A percentile compares a stretch with the other conserved stretches of the same genome.
Conservation (phyloP, 2,888 invertebrate species). For the Coelopa pilipes region DNA sequence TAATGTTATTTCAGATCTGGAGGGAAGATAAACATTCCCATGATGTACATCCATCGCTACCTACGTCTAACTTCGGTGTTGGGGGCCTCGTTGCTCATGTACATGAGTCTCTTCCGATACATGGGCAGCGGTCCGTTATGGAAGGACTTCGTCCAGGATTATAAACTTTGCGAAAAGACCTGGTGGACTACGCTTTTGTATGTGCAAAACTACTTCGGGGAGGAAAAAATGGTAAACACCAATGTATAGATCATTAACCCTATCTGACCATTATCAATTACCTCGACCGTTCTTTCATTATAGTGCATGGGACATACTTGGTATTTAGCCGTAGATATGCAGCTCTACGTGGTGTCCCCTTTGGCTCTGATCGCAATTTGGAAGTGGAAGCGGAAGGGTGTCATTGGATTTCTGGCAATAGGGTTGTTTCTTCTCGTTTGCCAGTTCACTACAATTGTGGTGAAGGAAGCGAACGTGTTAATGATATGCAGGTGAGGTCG, state of each 20-base stretch:
- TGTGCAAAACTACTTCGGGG: conserved; percentile 39
- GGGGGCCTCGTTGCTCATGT: conserved; percentile 7
- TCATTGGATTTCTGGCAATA: conserved; percentile 47
- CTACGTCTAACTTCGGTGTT: conserved; percentile 29
- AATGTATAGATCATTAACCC: not conserved
- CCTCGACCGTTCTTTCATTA: not conserved
- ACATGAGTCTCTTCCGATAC: conserved; percentile 34
- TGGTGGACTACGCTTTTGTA: conserved; percentile 42
- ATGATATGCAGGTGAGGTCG: not conserved
- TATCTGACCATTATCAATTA: not conserved
- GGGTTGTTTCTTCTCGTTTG: conserved; percentile 53
- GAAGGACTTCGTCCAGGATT: conserved; percentile 14
- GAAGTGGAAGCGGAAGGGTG: conserved; percentile 55
- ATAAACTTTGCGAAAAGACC: conserved; percentile 27
- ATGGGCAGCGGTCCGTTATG: conserved; percentile 36
- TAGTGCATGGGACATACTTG: conserved; percentile 70
- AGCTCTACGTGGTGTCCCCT: conserved; percentile 69
- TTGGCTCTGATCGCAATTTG: conserved; percentile 67
- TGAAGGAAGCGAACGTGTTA: conserved; percentile 39
- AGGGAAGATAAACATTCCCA: conserved; percentile 32
- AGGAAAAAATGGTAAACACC: conserved; percentile 33
- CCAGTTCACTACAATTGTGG: conserved; percentile 52
- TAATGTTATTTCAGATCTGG: conserved; percentile 16
- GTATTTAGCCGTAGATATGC: conserved; percentile 72
- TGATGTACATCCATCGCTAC: conserved; percentile 40